Evolutionary conservation across 1,140 invertebrate species (phyloP), one percentile per base, ranked within the genome.

Genomic region (Spodoptera frugiperda): DNA sequence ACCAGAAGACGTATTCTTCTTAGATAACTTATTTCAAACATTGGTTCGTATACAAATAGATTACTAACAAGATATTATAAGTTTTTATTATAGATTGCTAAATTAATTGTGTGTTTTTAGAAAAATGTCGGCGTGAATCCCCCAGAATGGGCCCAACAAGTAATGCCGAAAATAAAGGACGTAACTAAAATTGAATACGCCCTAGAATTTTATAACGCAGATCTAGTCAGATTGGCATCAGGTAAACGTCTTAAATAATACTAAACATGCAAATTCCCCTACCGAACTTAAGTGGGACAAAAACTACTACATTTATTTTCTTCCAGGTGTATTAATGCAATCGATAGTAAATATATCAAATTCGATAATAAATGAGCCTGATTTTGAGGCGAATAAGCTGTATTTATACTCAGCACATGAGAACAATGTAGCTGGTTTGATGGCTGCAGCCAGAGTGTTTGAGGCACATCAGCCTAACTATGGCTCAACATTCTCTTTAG

Each of bases 391-490:
- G 89, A 90, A 9, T 87, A 88, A 2, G 81, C 87, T 25, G 63
- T 77, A 6, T 84, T 76, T 96, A 44, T 96, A 95, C 83, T 95
- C 95, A 3, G 96, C 94, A 9, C 97, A 97, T 85, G 97, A 97
- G 85, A 96, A 96, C 57, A 97, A 96, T 30, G 91, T 97, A 3
- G 95, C 95, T 0, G 95, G 95, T 14, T 79, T 97, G 9, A 92
- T 97, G 78, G 90, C 94, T 12, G 95, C 95, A 0, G 86, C 97
- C 14, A 94, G 95, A 8, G 94, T 96, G 0, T 97, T 95, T 84
- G 91, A 96, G 59, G 88, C 94, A 1, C 95, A 95, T 49, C 93
- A 95, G 65, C 95, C 95, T 0, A 90, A 91, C 48, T 96, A 95
- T 80, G 94, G 95, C 0, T 89, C 95, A 12, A 94, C 94, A 3